Percentiles rank a stretch among this genome's conserved stretches.
Evolutionary conservation across 92 coral and sea anemone species (phyloP).

Genomic region (Porites divaricata): DNA sequence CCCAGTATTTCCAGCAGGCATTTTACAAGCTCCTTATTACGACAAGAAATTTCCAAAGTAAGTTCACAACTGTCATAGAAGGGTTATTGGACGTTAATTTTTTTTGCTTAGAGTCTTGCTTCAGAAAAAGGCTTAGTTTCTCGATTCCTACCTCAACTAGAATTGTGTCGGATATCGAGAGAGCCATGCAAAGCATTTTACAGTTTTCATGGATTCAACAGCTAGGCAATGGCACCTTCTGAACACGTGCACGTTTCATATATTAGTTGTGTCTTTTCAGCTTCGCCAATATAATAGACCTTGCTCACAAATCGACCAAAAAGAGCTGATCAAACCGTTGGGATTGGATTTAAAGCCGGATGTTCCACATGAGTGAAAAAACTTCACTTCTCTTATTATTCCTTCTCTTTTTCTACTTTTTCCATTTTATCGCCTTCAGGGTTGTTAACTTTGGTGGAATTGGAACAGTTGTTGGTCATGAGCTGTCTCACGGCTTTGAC

Average conservation of each 20-base stretch:
- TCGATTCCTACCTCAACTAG: too few relatives aligned
- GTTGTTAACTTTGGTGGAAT: slow-evolving; percentile 75
- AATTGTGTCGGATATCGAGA: not conserved
- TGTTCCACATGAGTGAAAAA: too few relatives aligned
- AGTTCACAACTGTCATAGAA: not conserved
- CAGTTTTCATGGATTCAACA: not conserved
- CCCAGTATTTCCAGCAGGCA: slow-evolving; percentile 81
- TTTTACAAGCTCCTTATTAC: slow-evolving; percentile 75
- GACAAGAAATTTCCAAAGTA: slow-evolving; percentile 76
- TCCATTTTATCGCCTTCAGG: slow-evolving; percentile 11
- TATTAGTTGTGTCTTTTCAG: too few relatives aligned
- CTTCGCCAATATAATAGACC: too few relatives aligned
- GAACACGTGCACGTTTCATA: not conserved
- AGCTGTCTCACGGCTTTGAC: slow-evolving; percentile 77
- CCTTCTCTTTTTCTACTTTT: not conserved
- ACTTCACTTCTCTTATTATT: not conserved
- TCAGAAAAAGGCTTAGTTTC: too few relatives aligned
- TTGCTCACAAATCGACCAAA: too few relatives aligned
- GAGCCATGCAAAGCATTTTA: not conserved
- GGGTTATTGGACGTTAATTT: not conserved
- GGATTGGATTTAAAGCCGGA: too few relatives aligned
- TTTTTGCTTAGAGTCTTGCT: too few relatives aligned
- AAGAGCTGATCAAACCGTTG: too few relatives aligned
- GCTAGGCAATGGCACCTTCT: too few relatives aligned
- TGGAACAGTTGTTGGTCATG: slow-evolving; percentile 79